phyloP scores from a whole-genome alignment of 2,113 vertebrate species.

The Vombatus ursinus region DNA sequence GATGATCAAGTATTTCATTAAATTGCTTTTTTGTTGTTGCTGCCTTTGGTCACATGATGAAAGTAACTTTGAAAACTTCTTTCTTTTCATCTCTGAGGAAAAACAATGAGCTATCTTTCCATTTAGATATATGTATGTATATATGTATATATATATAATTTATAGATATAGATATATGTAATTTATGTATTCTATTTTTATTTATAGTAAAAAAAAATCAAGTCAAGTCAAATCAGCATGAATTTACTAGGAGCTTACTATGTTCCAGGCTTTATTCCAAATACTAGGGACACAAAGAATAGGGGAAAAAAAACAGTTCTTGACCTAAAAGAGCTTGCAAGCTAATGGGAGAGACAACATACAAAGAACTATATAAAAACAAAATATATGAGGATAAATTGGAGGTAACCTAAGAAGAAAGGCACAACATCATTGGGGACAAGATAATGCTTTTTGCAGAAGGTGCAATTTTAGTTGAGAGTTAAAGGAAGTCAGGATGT shows the following conservation, averaged over 20 bases:
- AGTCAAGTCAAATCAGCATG: too few relatives aligned
- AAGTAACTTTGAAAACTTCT: neutral
- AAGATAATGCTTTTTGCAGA: neutral
- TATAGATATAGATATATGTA: too few relatives aligned
- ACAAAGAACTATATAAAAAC: neutral
- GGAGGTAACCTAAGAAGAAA: neutral
- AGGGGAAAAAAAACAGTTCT: neutral
- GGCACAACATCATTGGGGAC: neutral
- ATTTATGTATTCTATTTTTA: too few relatives aligned
- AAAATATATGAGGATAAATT: neutral
- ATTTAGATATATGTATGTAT: too few relatives aligned
- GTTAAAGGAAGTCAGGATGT: neutral
- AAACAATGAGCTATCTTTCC: neutral
- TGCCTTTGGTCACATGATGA: neutral
- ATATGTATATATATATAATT: too few relatives aligned
- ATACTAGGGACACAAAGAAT: too few relatives aligned
- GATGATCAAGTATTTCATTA: neutral
- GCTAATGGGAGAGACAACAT: neutral
- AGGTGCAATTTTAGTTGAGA: neutral
- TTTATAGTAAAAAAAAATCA: too few relatives aligned
- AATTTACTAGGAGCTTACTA: too few relatives aligned
- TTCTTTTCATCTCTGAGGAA: neutral
- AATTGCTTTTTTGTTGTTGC: neutral
- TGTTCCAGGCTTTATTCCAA: too few relatives aligned
- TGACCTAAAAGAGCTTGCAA: neutral